phyloP scores from a whole-genome alignment of 2,888 invertebrate genomes.

The Hydrotaea cyrtoneurina region DNA sequence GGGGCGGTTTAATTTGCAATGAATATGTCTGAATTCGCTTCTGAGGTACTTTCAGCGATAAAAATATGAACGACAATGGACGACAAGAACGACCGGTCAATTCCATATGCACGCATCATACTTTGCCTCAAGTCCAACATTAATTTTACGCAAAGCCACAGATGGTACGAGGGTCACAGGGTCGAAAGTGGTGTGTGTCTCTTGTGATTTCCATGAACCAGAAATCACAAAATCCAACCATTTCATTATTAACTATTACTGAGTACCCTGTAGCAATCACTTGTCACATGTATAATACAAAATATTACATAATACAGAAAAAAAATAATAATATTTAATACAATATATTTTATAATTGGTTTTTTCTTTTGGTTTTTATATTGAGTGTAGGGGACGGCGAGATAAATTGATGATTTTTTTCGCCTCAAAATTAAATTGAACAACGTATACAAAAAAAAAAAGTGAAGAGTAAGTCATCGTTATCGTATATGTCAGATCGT shows the following conservation, averaged over 20 bases:
- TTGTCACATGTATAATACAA: conserved; percentile 73
- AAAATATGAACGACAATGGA: conserved; percentile 70
- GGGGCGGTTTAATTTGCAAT: background rate
- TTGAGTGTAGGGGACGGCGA: no score
- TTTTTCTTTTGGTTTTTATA: background rate
- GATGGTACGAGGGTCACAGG: conserved; percentile 19
- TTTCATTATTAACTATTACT: background rate
- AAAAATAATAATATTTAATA: background rate
- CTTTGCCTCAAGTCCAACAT: conserved; percentile 78
- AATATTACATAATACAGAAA: conserved; percentile 7
- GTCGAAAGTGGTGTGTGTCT: background rate
- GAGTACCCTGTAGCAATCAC: conserved; percentile 74
- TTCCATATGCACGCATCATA: conserved; percentile 33
- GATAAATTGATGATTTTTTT: no score
- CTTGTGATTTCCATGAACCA: background rate
- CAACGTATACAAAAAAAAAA: no score
- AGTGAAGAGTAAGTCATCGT: no score
- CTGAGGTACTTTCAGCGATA: conserved; percentile 80
- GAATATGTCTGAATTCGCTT: conserved; percentile 66
- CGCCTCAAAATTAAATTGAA: no score
- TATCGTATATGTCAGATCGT: no score
- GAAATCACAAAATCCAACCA: background rate
- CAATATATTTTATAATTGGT: no score
- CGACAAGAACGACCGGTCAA: conserved; percentile 63
- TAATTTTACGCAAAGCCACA: conserved; percentile 80